Evolutionary conservation across 2,888 invertebrate species (phyloP).

Genomic region (Zygaena filipendulae): DNA sequence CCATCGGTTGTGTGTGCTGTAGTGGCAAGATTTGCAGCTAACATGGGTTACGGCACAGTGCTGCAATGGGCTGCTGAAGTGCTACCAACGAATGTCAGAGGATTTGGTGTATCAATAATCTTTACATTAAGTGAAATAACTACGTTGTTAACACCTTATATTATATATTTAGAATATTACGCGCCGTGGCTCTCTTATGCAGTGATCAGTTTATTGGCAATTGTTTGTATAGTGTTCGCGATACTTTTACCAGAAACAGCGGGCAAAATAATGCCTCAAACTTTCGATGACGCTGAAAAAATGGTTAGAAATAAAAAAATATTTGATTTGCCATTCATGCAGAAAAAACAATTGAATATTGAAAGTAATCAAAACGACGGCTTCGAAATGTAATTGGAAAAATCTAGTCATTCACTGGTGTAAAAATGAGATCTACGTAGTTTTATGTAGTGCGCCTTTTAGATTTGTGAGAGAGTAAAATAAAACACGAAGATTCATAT

Average conservation of each 20-base stretch:
- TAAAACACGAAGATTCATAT: no score
- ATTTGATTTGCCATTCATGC: background rate
- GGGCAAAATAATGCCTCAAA: background rate
- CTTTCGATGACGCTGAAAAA: background rate
- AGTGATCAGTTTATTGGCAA: background rate
- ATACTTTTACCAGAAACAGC: background rate
- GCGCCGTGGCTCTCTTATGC: background rate
- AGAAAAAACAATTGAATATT: no score
- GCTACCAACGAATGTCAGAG: slow-evolving; percentile 20
- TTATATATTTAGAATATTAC: background rate
- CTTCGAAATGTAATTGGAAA: no score
- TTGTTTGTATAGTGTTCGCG: background rate
- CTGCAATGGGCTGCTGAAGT: slow-evolving; percentile 16
- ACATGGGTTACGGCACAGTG: slow-evolving; percentile 9
- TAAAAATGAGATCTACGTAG: no score
- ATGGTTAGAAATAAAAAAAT: background rate
- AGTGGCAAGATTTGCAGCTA: slow-evolving; percentile 14
- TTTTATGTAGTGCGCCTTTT: no score
- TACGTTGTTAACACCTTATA: background rate
- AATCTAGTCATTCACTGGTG: no score
- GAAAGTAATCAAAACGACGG: no score
- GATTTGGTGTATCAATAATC: slow-evolving; percentile 31
- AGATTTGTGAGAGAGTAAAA: no score
- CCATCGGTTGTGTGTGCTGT: slow-evolving; percentile 14
- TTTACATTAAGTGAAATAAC: background rate